Base-by-base conservation (phyloP, 2,888 invertebrate species). In the Gerris lacustris region DNA sequence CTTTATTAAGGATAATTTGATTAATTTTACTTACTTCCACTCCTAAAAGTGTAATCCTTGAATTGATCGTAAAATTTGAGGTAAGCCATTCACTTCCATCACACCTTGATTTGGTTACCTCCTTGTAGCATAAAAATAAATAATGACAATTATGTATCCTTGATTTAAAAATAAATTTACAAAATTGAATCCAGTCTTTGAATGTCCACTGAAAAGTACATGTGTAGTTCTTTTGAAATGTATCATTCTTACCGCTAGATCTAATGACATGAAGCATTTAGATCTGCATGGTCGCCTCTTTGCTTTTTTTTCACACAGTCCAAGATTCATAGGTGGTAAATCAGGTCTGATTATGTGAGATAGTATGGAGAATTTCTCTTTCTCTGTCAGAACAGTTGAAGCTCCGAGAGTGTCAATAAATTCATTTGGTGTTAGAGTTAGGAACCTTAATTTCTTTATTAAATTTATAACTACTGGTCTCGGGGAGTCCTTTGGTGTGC, bases 361-460 rank as follows among this genome's bases (percentile, higher is more conserved):
- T 0, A 93, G 82, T 72, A 93, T 88, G 0, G 90, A 87, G 77
- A 92, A 88, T 17, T 91, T 88, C 79, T 93, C 92, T 0, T 89
- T 84, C 79, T 91, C 88, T 0, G 87, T 84, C 44, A 93, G 82
- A 6, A 93, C 81, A 15, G 15, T 77, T 11, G 91, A 91, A 67
- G 87, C 84, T 0, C 90, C 91, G 31, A 73, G 71, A 0, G 91
- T 90, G 77, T 89, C 89, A 0, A 92, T 91, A 79, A 93, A 93
- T 81, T 92, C 89, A 78, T 90, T 87, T 0, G 92, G 89, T 0
- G 87, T 87, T 74, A 93, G 81, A 0, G 91, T 91, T n/a, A 93
- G 83, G 80, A 92, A 92, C 44, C 91, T 85, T 73, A 93, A 88
- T 80, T 91, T 90, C 78, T 86, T 87, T 1, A 92, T 67, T 44